phyloP scores from a whole-genome alignment of 2,888 invertebrate genomes.

The Allolobophora icterica region DNA sequence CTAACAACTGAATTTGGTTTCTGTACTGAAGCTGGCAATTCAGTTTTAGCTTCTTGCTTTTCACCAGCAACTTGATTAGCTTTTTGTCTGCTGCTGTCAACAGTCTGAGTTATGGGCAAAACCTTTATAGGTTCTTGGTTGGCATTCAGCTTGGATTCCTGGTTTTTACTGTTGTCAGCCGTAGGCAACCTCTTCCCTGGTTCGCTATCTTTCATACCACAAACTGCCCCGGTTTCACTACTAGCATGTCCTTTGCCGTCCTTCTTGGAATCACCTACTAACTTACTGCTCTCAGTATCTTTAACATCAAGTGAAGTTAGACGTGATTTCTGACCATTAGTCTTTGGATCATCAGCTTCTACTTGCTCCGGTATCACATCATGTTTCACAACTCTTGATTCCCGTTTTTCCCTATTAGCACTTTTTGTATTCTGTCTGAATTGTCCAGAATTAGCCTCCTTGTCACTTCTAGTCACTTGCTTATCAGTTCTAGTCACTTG shows the following conservation, averaged over 20 bases:
- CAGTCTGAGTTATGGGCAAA: neutral
- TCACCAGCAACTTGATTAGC: neutral
- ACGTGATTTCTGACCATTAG: neutral
- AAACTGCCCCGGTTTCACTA: neutral
- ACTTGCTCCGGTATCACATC: neutral
- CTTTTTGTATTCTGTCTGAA: neutral
- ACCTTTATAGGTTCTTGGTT: neutral
- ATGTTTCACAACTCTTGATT: neutral
- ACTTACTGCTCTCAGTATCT: neutral
- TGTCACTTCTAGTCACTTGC: conserved; percentile 4
- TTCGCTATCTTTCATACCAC: neutral
- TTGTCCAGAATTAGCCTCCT: neutral
- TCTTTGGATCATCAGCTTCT: neutral
- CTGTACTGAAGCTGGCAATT: neutral
- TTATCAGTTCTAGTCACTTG: neutral
- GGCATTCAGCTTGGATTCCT: neutral
- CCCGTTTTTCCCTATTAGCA: neutral
- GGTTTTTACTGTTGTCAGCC: neutral
- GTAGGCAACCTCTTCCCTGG: neutral
- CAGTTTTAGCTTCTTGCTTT: conserved; percentile 11
- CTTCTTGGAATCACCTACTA: neutral
- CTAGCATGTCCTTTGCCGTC: neutral
- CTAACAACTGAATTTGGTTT: neutral
- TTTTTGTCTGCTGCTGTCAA: neutral
- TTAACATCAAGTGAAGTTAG: neutral